A percentile compares a stretch with the other conserved stretches of the same genome.
Conservation (phyloP, 2,888 invertebrate genomes). For the Dryobotodes eremita region DNA sequence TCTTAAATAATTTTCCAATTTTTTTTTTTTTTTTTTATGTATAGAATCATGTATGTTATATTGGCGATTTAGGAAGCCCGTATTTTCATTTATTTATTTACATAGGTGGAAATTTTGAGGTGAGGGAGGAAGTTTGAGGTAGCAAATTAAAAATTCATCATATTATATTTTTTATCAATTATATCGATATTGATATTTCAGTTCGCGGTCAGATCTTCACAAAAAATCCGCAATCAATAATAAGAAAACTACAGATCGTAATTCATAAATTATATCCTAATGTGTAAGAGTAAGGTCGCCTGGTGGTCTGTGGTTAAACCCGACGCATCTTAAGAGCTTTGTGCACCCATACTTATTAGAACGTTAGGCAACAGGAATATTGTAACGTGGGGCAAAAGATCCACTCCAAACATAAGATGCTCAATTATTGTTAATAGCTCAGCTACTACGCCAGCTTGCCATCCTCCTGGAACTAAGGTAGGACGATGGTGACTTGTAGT, state of each 20-base stretch:
- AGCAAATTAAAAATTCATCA: neutral
- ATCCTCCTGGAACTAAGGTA: neutral
- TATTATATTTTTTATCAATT: conserved; percentile 20
- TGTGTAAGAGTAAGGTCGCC: conserved; percentile 30
- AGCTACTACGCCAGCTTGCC: too few relatives aligned
- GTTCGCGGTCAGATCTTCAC: conserved; percentile 19
- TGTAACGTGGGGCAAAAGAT: neutral
- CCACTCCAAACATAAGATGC: conserved; percentile 8
- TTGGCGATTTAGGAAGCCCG: neutral
- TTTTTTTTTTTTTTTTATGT: too few relatives aligned
- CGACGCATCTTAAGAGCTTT: conserved; percentile 18
- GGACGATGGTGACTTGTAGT: too few relatives aligned
- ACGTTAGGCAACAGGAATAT: neutral
- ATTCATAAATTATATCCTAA: conserved; percentile 37
- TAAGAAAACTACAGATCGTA: conserved; percentile 32
- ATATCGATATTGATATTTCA: conserved; percentile 31
- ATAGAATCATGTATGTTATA: neutral
- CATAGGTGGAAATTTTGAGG: neutral
- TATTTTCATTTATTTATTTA: neutral
- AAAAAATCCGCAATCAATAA: conserved; percentile 48
- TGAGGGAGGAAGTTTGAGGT: too few relatives aligned
- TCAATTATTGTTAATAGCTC: neutral
- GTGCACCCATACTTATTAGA: neutral
- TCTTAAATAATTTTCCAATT: too few relatives aligned
- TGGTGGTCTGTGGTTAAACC: conserved; percentile 43